A percentile compares a stretch with the other conserved stretches of the same genome.
phyloP scores from a whole-genome alignment of 2,888 invertebrate species.

The Gymnocheta viridis region DNA sequence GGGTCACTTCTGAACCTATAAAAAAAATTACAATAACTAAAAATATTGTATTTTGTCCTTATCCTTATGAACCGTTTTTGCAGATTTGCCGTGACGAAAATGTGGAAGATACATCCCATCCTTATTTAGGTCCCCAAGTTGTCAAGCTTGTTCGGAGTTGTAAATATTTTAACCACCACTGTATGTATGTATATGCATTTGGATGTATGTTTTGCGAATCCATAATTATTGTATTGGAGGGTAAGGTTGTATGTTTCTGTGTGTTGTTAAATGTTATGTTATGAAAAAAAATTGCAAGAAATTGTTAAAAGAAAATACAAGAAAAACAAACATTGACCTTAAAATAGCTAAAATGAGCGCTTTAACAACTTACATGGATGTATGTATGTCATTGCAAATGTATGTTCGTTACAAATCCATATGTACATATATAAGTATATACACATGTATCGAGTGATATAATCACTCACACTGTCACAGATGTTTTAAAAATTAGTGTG shows the following conservation, averaged over 20 bases:
- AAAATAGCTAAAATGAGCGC: conserved; percentile 38
- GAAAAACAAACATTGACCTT: conserved; percentile 69
- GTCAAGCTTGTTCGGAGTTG: neutral
- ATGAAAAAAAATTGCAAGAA: conserved; percentile 22
- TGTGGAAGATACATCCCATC: too few relatives aligned
- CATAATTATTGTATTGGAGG: conserved; percentile 34
- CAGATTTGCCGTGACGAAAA: too few relatives aligned
- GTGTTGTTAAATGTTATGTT: conserved; percentile 11
- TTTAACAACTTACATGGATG: conserved; percentile 23
- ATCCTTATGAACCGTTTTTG: too few relatives aligned
- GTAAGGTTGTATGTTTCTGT: conserved; percentile 21
- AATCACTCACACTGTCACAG: too few relatives aligned
- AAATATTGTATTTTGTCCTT: too few relatives aligned
- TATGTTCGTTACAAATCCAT: too few relatives aligned
- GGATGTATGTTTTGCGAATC: neutral
- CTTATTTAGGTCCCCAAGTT: too few relatives aligned
- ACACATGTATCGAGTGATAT: too few relatives aligned
- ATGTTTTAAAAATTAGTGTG: neutral
- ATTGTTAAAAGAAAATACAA: conserved; percentile 23
- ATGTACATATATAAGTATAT: too few relatives aligned
- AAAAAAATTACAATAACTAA: too few relatives aligned
- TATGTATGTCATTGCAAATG: neutral
- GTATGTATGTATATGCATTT: neutral
- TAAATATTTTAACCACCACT: neutral
- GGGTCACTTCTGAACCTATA: too few relatives aligned